Evolutionary conservation across 2,113 vertebrate genomes (phyloP).

Genomic region (Philantomba maxwellii): DNA sequence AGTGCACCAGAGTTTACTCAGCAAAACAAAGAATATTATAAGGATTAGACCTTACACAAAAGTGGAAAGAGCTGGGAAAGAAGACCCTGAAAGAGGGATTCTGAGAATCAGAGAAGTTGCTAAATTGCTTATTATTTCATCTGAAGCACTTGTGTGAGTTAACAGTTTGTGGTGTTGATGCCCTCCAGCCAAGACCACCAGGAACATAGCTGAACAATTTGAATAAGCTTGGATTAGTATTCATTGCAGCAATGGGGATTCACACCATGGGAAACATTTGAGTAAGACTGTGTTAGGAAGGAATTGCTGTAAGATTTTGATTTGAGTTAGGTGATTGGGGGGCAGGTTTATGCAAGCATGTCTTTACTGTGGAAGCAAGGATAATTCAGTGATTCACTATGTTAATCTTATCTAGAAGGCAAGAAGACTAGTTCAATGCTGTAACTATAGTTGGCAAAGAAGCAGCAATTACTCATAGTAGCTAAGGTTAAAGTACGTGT

Average conservation of each 20-base stretch:
- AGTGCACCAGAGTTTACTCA: neutral
- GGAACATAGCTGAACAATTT: neutral
- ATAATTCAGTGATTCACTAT: neutral
- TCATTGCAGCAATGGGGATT: neutral
- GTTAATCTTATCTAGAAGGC: neutral
- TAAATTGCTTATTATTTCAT: neutral
- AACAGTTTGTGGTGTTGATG: neutral
- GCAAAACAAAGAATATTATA: neutral
- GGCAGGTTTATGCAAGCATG: neutral
- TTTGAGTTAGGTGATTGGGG: neutral
- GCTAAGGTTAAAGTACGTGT: neutral
- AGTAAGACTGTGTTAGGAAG: neutral
- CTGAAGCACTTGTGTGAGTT: neutral
- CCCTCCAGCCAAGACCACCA: neutral
- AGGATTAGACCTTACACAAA: neutral
- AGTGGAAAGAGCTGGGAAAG: neutral
- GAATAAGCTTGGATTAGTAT: neutral
- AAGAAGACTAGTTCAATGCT: neutral
- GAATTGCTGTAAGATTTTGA: neutral
- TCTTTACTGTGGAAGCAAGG: neutral
- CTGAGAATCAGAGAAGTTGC: neutral
- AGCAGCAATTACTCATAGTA: neutral
- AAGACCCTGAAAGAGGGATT: neutral
- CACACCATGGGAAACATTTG: accelerated
- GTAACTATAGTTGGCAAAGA: neutral